Base-by-base conservation (phyloP, 2,888 invertebrate genomes). In the Troides helena region DNA sequence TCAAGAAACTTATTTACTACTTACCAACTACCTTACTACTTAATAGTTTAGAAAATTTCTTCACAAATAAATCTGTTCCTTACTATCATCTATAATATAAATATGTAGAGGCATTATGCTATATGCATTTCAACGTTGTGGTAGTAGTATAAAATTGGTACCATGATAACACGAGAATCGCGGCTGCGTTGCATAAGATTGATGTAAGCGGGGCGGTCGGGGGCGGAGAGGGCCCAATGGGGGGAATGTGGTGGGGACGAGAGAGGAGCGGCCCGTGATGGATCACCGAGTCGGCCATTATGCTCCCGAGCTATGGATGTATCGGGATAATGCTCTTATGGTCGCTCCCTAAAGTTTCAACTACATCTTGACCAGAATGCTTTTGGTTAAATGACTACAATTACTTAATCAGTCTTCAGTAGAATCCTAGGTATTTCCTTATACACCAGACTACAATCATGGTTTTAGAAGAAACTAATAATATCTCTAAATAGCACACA, bases 101-200 rank as follows among this genome's bases (percentile, higher is more conserved):
- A 30, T 30, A 30, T 30, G 30, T 30, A 30, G 30, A 30, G 0
- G 30, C 30, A 30, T 30, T 30, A 3, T 30, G 30, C 30, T 3
- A 30, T 30, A 7, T 62, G n/a, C 46, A 53, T 63, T 63, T 63
- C 17, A 58, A 43, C 59, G 59, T 63, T 66, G 66, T 43, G 46
- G 69, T 72, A 72, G 68, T 69, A 72, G 70, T 72, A 73, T 74
- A 74, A 77, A 77, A 76, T 74, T 74, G 30, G 74, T 84, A 87
- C 85, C 74, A 84, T 84, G 82, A 71, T 72, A 72, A 74, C 82
- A 85, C 82, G 81, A 87, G 78, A 76, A 80, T 79, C 80, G 81
- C 83, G 81, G 84, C 78, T 80, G 83, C 82, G 81, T 80, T 83
- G 84, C 83, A 81, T 81, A 87, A 89, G 89, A 89, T 89, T 89